A percentile compares a stretch with the other conserved stretches of the same genome.
phyloP scores from a whole-genome alignment of 2,113 vertebrate species.

The Pomatostomus ruficeps region DNA sequence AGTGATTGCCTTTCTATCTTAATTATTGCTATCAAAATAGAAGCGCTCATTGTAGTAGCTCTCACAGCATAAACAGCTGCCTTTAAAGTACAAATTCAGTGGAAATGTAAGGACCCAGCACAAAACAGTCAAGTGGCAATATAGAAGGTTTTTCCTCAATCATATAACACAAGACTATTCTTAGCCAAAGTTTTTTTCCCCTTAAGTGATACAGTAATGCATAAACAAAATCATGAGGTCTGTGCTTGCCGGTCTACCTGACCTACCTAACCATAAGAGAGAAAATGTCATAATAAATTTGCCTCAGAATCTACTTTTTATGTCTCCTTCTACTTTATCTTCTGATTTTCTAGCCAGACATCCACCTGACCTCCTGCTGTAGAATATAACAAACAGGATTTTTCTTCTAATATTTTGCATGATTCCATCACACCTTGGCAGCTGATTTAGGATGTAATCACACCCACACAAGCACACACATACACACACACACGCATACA shows the following conservation, averaged over 20 bases:
- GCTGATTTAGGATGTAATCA: not conserved
- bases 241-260: not conserved
- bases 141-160: not conserved
- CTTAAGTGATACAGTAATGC: not conserved
- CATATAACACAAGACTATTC: not conserved
- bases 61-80: rapidly evolving
- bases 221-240: not conserved
- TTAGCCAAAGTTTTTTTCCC: not conserved
- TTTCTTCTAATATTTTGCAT: not conserved
- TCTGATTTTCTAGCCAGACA: not conserved
- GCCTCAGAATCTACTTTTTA: not conserved
- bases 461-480: not conserved
- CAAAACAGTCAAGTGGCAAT: not conserved
- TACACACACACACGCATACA: not conserved
- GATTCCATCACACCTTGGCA: not conserved
- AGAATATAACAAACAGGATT: not conserved
- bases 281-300: not conserved
- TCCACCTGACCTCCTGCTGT: not conserved
- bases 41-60: not conserved
- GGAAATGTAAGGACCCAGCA: not conserved
- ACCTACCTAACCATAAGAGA: not conserved
- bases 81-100: not conserved
- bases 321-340: not conserved
- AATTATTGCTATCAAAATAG: not conserved
- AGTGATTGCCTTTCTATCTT: not conserved